Base-by-base conservation (phyloP, 2,888 invertebrate species). In the Drosophila atroscutellata region DNA sequence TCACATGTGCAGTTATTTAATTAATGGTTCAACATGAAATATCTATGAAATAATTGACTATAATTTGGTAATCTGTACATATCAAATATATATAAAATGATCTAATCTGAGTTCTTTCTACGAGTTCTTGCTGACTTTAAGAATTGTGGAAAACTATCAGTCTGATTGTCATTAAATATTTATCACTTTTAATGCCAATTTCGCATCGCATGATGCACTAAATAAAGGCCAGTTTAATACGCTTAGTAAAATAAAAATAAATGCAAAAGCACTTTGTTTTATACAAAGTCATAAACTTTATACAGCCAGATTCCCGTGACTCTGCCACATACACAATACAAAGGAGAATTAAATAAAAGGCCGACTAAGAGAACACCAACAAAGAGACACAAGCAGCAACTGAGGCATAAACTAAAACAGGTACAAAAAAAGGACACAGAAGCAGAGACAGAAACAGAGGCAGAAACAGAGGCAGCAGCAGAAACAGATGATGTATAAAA, bases 401-500 rank as follows among this genome's bases (percentile, higher is more conserved):
- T 36, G 42, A 28, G 20, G 70, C 65, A 68, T 56, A 32, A 72
- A 66, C 83, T 70, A 67, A 66, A 28, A 52, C 52, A 66, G 65
- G 55, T 55, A 55, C 26, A 36, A 18, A 8, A 37, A 49, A 26
- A 39, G 45, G 32, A 45, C n/a, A 52, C 55, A 50, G n/a, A 37
- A 57, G 34, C 65, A 66, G 54, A 32, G 68, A 55, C 77, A 68
- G 70, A 45, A 20, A 58, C 59, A 66, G 65, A 30, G 52, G 56
- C 84, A 86, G 81, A 79, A 0, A 64, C 65, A 66, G 54, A 32
- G 68, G 55, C 75, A 68, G 70, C 45, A 18, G 58, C 59, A 66
- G 65, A 34, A 55, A 56, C 84, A 86, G 81, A 79, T 89, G 89
- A 89, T 84, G 81, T 86, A 84, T 81, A 88, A 86, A 85, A 85